A percentile compares a stretch with the other conserved stretches of the same genome.
Conservation (phyloP, 1,140 invertebrate genomes). For the Trichonephila inaurata region DNA sequence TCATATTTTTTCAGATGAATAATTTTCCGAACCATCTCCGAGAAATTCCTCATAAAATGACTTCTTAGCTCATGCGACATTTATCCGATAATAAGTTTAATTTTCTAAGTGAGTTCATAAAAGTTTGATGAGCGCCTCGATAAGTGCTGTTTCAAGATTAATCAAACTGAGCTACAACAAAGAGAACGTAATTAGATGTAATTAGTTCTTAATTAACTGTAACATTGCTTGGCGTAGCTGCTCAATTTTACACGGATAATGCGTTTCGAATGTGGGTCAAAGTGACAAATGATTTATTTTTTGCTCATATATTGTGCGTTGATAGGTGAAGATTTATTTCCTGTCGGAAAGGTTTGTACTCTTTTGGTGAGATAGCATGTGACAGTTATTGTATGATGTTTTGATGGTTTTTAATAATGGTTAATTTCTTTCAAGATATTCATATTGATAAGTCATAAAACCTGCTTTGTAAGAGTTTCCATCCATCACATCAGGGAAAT, state of each 20-base stretch:
- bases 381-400: too few relatives aligned
- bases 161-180: conserved; percentile 35
- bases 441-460: too few relatives aligned
- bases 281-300: conserved; percentile 45
- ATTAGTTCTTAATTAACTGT: conserved; percentile 48
- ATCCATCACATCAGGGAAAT: too few relatives aligned
- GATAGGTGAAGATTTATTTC: conserved; percentile 13
- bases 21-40: too few relatives aligned
- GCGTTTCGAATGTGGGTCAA: conserved; percentile 1
- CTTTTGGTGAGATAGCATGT: too few relatives aligned
- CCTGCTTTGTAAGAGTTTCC: too few relatives aligned
- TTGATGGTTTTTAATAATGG: too few relatives aligned
- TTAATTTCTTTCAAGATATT: too few relatives aligned
- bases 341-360: not conserved
- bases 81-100: not conserved
- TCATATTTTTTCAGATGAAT: not conserved
- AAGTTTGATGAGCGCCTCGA: conserved; percentile 13
- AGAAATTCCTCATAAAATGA: too few relatives aligned
- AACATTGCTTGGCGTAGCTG: conserved; percentile 6
- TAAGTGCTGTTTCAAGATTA: conserved; percentile 24
- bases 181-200: conserved; percentile 33
- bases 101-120: conserved; percentile 20
- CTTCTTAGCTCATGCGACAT: not conserved
- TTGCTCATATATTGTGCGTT: not conserved
- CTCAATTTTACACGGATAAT: conserved; percentile 14